phyloP scores from a whole-genome alignment of 2,888 invertebrate species.

The Drosophila barbarae region DNA sequence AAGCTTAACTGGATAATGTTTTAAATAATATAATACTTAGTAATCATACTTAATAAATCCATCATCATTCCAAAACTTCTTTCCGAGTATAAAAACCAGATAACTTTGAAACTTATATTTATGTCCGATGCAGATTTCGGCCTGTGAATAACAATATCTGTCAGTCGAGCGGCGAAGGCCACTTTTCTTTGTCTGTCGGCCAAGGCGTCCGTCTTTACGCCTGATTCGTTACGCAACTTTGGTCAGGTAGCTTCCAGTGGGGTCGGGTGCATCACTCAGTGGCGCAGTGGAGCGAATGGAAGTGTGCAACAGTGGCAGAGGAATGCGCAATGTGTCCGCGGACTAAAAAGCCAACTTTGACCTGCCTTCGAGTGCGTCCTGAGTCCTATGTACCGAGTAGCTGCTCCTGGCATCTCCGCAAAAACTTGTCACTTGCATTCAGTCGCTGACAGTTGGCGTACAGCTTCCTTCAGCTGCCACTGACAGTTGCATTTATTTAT shows the following conservation, averaged over 20 bases:
- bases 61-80: neutral
- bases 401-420: conserved; percentile 35
- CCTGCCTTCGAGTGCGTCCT: conserved; percentile 44
- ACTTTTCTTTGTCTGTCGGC: conserved; percentile 57
- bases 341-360: conserved; percentile 55
- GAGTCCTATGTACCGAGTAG: conserved; percentile 21
- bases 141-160: conserved; percentile 72
- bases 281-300: conserved; percentile 52
- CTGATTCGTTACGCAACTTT: conserved; percentile 70
- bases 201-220: conserved; percentile 46
- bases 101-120: conserved; percentile 15
- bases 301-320: conserved; percentile 68
- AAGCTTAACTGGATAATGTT: no score
- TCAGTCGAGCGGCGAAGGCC: conserved; percentile 52
- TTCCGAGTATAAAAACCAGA: neutral
- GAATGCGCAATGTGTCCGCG: conserved; percentile 61
- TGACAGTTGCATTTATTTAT: conserved; percentile 68
- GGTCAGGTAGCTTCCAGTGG: conserved; percentile 63
- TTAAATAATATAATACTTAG: no score
- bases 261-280: conserved; percentile 40
- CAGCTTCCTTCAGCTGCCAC: conserved; percentile 51
- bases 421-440: conserved; percentile 64
- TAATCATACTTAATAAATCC: neutral
- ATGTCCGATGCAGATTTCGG: conserved; percentile 9
- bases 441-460: conserved; percentile 65